Conservation (phyloP, 2,113 vertebrate genomes). For the Zeus faber region DNA sequence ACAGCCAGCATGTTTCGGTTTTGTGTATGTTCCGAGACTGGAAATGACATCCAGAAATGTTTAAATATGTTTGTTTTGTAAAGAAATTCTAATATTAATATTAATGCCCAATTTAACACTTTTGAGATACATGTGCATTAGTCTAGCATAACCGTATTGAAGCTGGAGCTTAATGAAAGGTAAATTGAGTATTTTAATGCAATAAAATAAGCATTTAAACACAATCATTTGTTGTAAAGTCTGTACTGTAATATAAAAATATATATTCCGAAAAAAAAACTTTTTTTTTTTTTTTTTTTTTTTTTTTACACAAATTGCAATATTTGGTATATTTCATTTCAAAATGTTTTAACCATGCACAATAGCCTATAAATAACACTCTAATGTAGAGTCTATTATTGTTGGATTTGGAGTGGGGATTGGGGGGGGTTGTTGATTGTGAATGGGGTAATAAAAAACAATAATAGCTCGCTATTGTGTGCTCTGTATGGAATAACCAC, state of each 20-base stretch:
- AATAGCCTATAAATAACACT: conserved; percentile 52
- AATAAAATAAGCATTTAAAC: conserved; percentile 78
- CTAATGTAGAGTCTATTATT: conserved; percentile 43
- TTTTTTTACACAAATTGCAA: conserved; percentile 68
- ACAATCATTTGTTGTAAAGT: conserved; percentile 75
- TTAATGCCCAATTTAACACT: conserved; percentile 61
- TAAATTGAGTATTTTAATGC: conserved; percentile 67
- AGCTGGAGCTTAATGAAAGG: conserved; percentile 63
- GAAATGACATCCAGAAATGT: conserved; percentile 49
- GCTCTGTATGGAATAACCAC: conserved; percentile 78
- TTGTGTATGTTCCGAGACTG: conserved; percentile 45
- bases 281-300: conserved; percentile 20
- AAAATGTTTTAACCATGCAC: conserved; percentile 54
- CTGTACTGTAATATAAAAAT: conserved; percentile 80
- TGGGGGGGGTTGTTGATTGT: conserved; percentile 34
- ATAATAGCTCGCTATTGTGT: conserved; percentile 64
- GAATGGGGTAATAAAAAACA: conserved; percentile 49
- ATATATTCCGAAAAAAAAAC: conserved; percentile 45
- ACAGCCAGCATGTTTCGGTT: conserved; percentile 46
- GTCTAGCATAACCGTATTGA: conserved; percentile 59
- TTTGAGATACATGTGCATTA: conserved; percentile 53
- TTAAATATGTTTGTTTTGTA: conserved; percentile 74
- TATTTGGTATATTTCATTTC: no score
- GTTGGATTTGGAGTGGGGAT: conserved; percentile 47
- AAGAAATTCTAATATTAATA: conserved; percentile 60